phyloP scores from a whole-genome alignment of 2,797 vertebrate species.

The Clarias platycephalus region DNA sequence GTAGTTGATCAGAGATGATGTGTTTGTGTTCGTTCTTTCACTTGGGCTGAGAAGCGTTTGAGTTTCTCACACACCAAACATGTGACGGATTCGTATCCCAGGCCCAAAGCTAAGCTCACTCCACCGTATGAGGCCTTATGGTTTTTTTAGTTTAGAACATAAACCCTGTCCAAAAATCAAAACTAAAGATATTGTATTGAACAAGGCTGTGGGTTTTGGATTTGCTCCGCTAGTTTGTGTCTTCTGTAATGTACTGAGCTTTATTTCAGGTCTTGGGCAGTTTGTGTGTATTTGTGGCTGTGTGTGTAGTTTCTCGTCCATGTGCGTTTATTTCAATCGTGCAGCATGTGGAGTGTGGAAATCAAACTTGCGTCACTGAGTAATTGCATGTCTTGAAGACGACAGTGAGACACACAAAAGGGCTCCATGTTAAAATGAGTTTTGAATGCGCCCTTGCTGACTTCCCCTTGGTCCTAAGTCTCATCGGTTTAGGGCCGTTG shows the following conservation, averaged over 20 bases:
- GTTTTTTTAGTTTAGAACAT: neutral
- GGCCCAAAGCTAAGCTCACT: neutral
- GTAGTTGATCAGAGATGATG: neutral
- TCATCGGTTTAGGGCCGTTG: neutral
- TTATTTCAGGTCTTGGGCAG: neutral
- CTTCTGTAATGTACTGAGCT: neutral
- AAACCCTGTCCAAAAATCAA: neutral
- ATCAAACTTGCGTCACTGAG: slow-evolving; percentile 60
- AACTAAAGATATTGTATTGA: neutral
- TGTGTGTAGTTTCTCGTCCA: slow-evolving; percentile 63
- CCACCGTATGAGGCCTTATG: slow-evolving; percentile 2
- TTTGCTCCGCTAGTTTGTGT: neutral
- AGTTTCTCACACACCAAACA: neutral
- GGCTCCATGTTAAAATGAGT: slow-evolving; percentile 48
- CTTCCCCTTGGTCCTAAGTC: neutral
- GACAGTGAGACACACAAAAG: slow-evolving; percentile 60
- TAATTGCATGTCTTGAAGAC: slow-evolving; percentile 69
- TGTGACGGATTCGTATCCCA: neutral
- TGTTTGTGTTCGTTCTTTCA: neutral
- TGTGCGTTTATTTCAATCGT: slow-evolving; percentile 47
- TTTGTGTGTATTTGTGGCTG: neutral
- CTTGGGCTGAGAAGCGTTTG: neutral
- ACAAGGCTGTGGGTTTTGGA: neutral
- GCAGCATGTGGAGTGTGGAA: slow-evolving; percentile 73
- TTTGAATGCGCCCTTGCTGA: neutral